These are phyloP conservation scores for Beaufortia kweichowensis DNA, from an alignment of 2,113 vertebrate species.

Conservation along the genomic window DNA sequence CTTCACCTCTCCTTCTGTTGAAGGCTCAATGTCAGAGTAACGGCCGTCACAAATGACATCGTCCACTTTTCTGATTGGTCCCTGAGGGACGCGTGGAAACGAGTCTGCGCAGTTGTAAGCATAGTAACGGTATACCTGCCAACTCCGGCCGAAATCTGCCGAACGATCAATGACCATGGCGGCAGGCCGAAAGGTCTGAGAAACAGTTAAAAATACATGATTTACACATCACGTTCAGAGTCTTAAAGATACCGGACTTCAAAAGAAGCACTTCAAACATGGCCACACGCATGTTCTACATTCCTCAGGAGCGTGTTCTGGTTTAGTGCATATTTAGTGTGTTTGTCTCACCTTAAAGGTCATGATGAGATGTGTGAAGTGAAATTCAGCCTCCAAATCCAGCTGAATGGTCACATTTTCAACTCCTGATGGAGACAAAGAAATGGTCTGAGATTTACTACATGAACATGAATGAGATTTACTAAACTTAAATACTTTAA, in stretches of 20 bases:
- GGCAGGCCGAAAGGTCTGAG: slow-evolving; percentile 91
- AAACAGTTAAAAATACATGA: background rate
- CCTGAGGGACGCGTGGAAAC: slow-evolving; percentile 81
- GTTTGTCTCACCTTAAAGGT: slow-evolving; percentile 89
- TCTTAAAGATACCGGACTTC: background rate
- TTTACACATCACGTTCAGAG: background rate
- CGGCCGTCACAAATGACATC: slow-evolving; percentile 92
- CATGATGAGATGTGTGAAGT: slow-evolving; percentile 99
- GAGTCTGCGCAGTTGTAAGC: slow-evolving; percentile 84
- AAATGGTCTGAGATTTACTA: background rate
- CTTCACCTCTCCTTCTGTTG: slow-evolving; percentile 90
- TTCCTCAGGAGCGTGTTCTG: slow-evolving; percentile 52
- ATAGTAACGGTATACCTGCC: slow-evolving; percentile 94
- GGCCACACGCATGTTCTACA: slow-evolving; percentile 50
- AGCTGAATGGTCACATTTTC: slow-evolving; percentile 94
- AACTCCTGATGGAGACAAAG: slow-evolving; percentile 73
- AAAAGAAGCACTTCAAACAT: slow-evolving; percentile 29
- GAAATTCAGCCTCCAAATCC: slow-evolving; percentile 95
- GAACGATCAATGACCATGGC: slow-evolving; percentile 96
- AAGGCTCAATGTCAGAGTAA: slow-evolving; percentile 94
- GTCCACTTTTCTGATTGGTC: slow-evolving; percentile 88
- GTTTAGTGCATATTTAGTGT: slow-evolving; percentile 27
- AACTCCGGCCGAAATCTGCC: slow-evolving; percentile 85
- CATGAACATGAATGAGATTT: background rate
- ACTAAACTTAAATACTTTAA: no score